phyloP scores from a whole-genome alignment of 1,140 invertebrate genomes.

The Bilobella aurantiaca region DNA sequence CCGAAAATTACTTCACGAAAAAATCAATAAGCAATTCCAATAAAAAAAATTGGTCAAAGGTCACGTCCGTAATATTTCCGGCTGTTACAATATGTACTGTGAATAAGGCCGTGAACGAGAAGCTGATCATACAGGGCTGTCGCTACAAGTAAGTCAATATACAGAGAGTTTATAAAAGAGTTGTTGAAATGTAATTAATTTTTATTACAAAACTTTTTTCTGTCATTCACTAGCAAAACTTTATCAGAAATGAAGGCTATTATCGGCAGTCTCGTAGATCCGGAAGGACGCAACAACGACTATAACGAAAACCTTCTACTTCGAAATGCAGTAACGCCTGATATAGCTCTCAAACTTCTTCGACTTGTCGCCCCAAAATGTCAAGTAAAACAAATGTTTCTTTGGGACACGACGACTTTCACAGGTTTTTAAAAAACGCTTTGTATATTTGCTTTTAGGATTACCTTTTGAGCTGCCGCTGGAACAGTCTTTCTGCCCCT shows the following conservation, averaged over 20 bases:
- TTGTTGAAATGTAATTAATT: not conserved
- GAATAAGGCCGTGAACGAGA: slow-evolving; percentile 35
- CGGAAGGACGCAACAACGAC: slow-evolving; percentile 26
- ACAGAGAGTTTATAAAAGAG: not conserved
- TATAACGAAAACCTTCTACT: not conserved
- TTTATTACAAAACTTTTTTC: not conserved
- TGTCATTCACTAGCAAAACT: slow-evolving; percentile 18
- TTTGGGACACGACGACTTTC: slow-evolving; percentile 7
- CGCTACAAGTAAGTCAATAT: slow-evolving; percentile 26
- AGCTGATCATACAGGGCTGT: slow-evolving; percentile 33
- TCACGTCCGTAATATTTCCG: slow-evolving; percentile 26
- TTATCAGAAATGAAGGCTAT: slow-evolving; percentile 31
- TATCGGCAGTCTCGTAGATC: slow-evolving; percentile 30
- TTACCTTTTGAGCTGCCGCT: slow-evolving; percentile 28
- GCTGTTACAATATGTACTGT: slow-evolving; percentile 35
- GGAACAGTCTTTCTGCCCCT: slow-evolving; percentile 19
- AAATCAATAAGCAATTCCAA: not conserved
- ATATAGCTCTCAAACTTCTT: slow-evolving; percentile 26
- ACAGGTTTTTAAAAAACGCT: slow-evolving; percentile 1
- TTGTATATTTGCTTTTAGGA: slow-evolving; percentile 9
- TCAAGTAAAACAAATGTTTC: slow-evolving; percentile 8
- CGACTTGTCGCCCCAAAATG: slow-evolving; percentile 33
- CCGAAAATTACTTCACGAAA: not conserved
- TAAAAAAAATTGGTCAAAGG: not conserved
- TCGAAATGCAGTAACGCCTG: slow-evolving; percentile 9